Evolutionary conservation across 2,113 vertebrate species (phyloP).

Genomic region (Thomomys bottae): DNA sequence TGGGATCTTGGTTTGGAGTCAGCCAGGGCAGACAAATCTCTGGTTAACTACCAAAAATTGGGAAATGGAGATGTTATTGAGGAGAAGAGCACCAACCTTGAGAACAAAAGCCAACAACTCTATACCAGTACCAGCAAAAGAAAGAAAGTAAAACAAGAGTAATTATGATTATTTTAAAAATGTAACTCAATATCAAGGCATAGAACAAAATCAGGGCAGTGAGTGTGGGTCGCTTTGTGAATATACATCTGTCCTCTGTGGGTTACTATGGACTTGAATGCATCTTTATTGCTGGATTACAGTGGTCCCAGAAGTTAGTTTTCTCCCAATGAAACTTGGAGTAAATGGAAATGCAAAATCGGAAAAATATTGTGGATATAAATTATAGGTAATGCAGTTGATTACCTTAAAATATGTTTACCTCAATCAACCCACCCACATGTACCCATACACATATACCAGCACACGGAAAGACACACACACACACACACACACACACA

Average conservation of each 20-base stretch:
- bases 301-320: not conserved
- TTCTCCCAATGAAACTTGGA: not conserved
- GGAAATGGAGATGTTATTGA: too few relatives aligned
- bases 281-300: not conserved
- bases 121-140: too few relatives aligned
- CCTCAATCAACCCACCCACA: not conserved
- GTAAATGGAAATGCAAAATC: not conserved
- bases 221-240: not conserved
- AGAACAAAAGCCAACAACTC: too few relatives aligned
- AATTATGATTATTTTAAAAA: not conserved
- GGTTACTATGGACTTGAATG: not conserved
- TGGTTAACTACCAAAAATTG: too few relatives aligned
- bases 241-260: not conserved
- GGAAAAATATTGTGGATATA: not conserved
- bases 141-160: not conserved
- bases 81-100: too few relatives aligned
- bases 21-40: too few relatives aligned
- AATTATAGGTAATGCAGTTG: not conserved
- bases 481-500: too few relatives aligned
- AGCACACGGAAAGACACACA: not conserved
- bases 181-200: not conserved
- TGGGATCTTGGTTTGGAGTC: too few relatives aligned
- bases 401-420: not conserved
- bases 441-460: not conserved
- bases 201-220: not conserved